Percentiles rank a stretch among this genome's conserved stretches.
Conservation (phyloP, 1,140 invertebrate species). For the Pomacea maculata region DNA sequence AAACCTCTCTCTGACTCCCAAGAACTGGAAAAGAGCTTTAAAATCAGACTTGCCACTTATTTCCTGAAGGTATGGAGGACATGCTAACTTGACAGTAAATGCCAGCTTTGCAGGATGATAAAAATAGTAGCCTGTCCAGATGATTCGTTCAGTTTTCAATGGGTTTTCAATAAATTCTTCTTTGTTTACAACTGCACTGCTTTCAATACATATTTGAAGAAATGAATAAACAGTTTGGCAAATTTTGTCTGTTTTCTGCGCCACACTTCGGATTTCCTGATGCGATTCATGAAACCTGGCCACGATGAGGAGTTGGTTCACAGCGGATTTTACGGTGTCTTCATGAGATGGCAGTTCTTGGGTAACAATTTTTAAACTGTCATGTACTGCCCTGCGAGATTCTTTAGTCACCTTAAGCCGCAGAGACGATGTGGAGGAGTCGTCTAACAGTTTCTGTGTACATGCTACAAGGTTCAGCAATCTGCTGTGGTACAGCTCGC, state of each 20-base stretch:
- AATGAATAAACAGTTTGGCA: background rate
- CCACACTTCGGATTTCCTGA: too few species aligned
- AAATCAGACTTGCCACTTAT: slow-evolving; percentile 2
- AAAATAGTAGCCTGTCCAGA: slow-evolving; percentile 24
- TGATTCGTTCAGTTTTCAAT: slow-evolving; percentile 6
- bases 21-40: slow-evolving; percentile 17
- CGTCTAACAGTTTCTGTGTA: slow-evolving; percentile 8
- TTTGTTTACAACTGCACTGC: background rate
- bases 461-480: slow-evolving; percentile 8
- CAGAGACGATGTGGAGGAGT: background rate
- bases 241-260: background rate
- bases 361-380: background rate
- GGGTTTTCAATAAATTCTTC: background rate
- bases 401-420: too few species aligned
- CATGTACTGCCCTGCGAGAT: background rate
- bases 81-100: slow-evolving; percentile 17
- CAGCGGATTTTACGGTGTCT: background rate
- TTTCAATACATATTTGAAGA: background rate
- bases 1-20: slow-evolving; percentile 34
- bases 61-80: slow-evolving; percentile 37
- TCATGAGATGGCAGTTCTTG: background rate
- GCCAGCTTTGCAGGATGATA: slow-evolving; percentile 29
- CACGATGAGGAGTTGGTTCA: background rate
- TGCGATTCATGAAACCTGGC: background rate
- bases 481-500: background rate